Percentiles rank a stretch among this genome's conserved stretches.
phyloP scores from a whole-genome alignment of 2,113 vertebrate species.

The Astur gentilis region DNA sequence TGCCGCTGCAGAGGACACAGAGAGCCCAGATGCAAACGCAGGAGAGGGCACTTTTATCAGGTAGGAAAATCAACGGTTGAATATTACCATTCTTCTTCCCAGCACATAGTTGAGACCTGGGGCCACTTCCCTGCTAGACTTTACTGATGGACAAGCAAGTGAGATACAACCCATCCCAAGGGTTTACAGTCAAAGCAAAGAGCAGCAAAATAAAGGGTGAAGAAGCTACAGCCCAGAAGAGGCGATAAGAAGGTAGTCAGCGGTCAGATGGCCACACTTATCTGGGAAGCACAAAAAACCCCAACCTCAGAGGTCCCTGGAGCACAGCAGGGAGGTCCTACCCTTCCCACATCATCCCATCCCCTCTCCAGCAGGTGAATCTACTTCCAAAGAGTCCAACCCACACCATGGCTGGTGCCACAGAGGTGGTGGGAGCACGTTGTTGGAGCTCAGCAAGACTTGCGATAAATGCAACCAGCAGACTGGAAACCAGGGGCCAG shows the following conservation, averaged over 20 bases:
- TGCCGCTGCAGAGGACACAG: background rate
- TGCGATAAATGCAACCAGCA: background rate
- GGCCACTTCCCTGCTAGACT: background rate
- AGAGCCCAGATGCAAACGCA: background rate
- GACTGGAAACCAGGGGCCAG: background rate
- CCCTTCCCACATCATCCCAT: background rate
- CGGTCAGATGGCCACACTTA: background rate
- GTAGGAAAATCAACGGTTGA: background rate
- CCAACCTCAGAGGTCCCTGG: background rate
- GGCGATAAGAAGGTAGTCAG: background rate
- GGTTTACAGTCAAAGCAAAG: background rate
- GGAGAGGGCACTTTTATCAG: background rate
- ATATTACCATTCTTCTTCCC: background rate
- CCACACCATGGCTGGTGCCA: accelerated
- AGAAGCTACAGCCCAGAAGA: background rate
- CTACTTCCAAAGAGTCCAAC: background rate
- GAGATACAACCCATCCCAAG: background rate
- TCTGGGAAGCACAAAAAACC: background rate
- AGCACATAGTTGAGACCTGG: background rate
- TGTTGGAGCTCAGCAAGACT: background rate
- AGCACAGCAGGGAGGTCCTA: background rate
- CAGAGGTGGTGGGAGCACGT: accelerated
- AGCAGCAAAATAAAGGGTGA: background rate
- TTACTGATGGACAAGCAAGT: background rate
- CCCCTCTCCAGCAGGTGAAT: accelerated